Conservation (phyloP, 2,888 invertebrate species). For the Pammene aurita region DNA sequence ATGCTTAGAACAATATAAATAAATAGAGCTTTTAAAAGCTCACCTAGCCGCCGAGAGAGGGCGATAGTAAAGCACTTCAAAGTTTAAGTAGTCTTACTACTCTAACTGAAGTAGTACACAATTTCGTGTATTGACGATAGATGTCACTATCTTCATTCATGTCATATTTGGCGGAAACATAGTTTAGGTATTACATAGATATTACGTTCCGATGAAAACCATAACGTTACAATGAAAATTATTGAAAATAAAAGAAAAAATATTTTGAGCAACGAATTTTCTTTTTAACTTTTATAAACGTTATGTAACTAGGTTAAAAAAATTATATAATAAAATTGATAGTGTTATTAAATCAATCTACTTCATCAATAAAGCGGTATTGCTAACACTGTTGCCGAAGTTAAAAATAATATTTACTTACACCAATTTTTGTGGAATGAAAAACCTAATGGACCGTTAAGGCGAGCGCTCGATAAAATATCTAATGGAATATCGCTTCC, state of each 20-base stretch:
- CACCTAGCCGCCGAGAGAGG: conserved; percentile 18
- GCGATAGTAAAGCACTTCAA: not conserved
- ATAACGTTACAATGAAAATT: not conserved
- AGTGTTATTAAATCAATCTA: conserved; percentile 22
- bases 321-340: not conserved
- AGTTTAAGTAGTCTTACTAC: not conserved
- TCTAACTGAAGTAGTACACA: too few species aligned
- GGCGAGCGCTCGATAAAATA: conserved; percentile 65
- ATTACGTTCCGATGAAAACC: not conserved
- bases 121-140: not conserved
- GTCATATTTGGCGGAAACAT: not conserved
- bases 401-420: conserved; percentile 50
- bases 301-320: conserved; percentile 17
- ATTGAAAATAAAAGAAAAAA: too few species aligned
- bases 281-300: not conserved
- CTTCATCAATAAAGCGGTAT: conserved; percentile 24
- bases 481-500: conserved; percentile 59
- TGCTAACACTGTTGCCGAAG: conserved; percentile 29
- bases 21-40: conserved; percentile 3
- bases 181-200: too few species aligned
- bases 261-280: not conserved
- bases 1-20: too few species aligned
- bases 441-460: conserved; percentile 57
- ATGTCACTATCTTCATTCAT: conserved; percentile 2
- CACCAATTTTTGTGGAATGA: conserved; percentile 44